phyloP scores from a whole-genome alignment of 2,113 vertebrate genomes.

The Nanger granti region DNA sequence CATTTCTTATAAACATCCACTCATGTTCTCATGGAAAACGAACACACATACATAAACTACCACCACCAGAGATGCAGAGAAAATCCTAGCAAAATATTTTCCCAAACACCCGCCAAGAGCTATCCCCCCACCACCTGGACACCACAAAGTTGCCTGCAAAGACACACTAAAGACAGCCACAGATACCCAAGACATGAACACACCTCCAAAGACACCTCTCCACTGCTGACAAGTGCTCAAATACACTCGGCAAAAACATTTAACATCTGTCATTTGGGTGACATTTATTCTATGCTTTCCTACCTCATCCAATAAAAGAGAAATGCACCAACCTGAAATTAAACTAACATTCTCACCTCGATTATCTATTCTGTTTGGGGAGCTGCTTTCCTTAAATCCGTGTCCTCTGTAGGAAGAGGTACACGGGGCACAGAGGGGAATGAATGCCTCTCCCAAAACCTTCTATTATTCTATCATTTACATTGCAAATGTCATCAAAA shows the following conservation, averaged over 20 bases:
- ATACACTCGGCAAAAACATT: background rate
- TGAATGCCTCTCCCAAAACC: conserved; percentile 53
- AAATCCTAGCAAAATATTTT: background rate
- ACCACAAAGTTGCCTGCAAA: background rate
- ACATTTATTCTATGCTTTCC: conserved; percentile 46
- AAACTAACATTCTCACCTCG: conserved; percentile 44
- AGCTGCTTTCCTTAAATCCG: conserved; percentile 39
- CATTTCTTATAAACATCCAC: background rate
- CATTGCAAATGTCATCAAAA: conserved; percentile 63
- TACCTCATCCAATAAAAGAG: conserved; percentile 31
- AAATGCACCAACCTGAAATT: conserved; percentile 36
- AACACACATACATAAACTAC: background rate
- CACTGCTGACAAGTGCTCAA: background rate
- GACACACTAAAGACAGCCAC: background rate
- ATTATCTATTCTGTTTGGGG: conserved; percentile 26
- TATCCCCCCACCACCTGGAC: background rate
- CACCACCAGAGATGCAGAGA: background rate
- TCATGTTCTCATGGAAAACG: background rate
- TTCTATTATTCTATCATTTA: conserved; percentile 55
- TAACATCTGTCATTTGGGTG: conserved; percentile 28
- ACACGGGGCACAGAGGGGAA: background rate
- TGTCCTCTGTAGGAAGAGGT: conserved; percentile 42
- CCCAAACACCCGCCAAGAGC: background rate
- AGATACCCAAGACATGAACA: background rate
- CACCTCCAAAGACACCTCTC: background rate